Base-by-base conservation (phyloP, 2,113 vertebrate genomes). In the Apodemus sylvaticus region DNA sequence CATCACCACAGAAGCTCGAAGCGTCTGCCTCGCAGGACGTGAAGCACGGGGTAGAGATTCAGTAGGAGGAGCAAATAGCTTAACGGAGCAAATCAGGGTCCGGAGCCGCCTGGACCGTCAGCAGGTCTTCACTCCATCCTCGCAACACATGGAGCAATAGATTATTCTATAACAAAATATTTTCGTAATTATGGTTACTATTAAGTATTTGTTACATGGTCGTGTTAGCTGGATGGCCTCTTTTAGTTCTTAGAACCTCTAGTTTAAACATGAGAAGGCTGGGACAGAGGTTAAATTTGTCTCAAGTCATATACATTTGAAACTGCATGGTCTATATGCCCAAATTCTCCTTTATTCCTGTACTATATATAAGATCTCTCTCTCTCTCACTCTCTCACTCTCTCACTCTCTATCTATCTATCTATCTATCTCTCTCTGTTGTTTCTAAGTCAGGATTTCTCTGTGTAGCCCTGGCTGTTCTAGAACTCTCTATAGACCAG, bases 221-320 rank as follows among this genome's bases (percentile, higher is more conserved):
- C 24, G 64, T 36, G 81, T 94, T 96, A 70, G 62, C 94, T 93
- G 26, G 68, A 62, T 93, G 4, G 55, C 79, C n/a, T 96, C 36
- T 64, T 74, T 93, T 73, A 68, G 48, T 91, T 11, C 55, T 87
- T 48, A n/a, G 34, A 77, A 94, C 10, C 13, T 78, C 85, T 66
- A 45, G 5, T 92, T 91, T 79, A 83, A 87, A 88, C 34, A 58
- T 7, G 64, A 92, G 68, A 91, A 79, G 95, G 70, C n/a, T 36
- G 89, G 78, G 24, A 93, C 42, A 87, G 74, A 86, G 89, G 88
- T 74, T 42, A 93, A 76, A 88, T 89, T 34, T 77, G 22, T 66
- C 36, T 36, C n/a, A 78, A 51, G 55, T 55, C 58, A 88, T 17
- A 34, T 64, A 94, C 70, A 24, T 74, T 91, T 78, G 68, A 92